These are phyloP conservation scores for Orussus abietinus DNA, from an alignment of 1,140 invertebrate genomes.

Conservation along the genomic window DNA sequence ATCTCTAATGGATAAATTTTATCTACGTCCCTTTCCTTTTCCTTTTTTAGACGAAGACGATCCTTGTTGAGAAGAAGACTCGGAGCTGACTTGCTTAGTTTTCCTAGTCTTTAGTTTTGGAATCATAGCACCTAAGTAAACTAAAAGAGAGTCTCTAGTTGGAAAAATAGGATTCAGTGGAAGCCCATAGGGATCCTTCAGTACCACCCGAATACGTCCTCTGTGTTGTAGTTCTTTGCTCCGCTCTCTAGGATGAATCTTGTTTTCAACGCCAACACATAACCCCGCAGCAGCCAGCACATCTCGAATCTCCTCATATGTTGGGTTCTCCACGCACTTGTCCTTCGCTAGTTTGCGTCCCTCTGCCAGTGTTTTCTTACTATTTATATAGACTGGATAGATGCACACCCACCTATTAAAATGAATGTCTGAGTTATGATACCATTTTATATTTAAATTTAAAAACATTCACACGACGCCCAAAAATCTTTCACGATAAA, in stretches of 20 bases:
- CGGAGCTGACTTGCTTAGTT: constrained; percentile 45
- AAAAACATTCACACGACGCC: no score
- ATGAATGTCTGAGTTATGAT: no score
- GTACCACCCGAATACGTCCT: constrained; percentile 86
- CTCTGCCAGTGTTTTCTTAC: constrained; percentile 83
- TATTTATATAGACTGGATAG: constrained; percentile 95
- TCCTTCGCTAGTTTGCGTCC: constrained; percentile 81
- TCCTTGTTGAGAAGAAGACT: constrained; percentile 40
- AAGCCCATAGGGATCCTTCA: constrained; percentile 88
- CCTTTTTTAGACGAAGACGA: constrained; percentile 41
- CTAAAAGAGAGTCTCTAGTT: constrained; percentile 72
- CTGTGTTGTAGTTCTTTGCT: constrained; percentile 81
- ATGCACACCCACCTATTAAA: constrained; percentile 88
- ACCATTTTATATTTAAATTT: no score
- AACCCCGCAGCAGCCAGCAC: constrained; percentile 79
- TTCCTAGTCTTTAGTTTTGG: constrained; percentile 86
- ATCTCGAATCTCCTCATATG: constrained; percentile 88
- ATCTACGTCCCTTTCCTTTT: constrained; percentile 50
- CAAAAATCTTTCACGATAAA: no score
- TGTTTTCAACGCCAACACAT: constrained; percentile 89
- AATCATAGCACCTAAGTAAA: constrained; percentile 78
- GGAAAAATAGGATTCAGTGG: constrained; percentile 71
- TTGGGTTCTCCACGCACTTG: constrained; percentile 91
- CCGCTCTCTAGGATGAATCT: constrained; percentile 85
- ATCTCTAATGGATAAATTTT: no score